Evolutionary conservation across 2,797 vertebrate genomes (phyloP).

Genomic region (Apodemus agrarius): DNA sequence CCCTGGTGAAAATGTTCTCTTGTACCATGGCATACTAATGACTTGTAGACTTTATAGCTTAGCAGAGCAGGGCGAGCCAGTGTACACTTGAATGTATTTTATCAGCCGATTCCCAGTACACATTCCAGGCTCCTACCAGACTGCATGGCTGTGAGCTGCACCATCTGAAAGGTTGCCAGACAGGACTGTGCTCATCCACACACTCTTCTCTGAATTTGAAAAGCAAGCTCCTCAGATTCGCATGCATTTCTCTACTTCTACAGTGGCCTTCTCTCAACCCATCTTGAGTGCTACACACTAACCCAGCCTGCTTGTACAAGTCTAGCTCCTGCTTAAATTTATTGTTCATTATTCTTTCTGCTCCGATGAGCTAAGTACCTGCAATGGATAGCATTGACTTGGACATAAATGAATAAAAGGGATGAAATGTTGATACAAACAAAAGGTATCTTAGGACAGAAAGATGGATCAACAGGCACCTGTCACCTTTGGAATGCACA

Average conservation of each 20-base stretch:
- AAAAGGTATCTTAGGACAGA: not conserved
- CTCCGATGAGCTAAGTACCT: not conserved
- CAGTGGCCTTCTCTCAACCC: not conserved
- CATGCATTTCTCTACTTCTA: not conserved
- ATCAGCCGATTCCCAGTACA: not conserved
- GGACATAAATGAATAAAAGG: not conserved
- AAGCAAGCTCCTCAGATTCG: not conserved
- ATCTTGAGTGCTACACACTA: not conserved
- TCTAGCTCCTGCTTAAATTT: not conserved
- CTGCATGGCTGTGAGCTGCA: not conserved
- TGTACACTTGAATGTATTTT: not conserved
- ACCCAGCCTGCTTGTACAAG: not conserved
- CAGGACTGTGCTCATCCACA: not conserved
- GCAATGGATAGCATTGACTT: not conserved
- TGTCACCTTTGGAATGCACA: not conserved
- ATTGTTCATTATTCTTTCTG: not conserved
- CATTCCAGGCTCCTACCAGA: not conserved
- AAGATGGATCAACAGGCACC: not conserved
- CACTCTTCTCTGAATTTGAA: not conserved
- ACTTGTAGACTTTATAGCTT: not conserved
- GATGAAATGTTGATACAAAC: not conserved
- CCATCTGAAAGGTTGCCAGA: not conserved
- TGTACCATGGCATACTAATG: not conserved
- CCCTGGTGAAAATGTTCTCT: not conserved
- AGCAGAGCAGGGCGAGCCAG: not conserved